These are phyloP conservation scores for Notechis scutatus DNA, from an alignment of 2,113 vertebrate species.

Conservation along the genomic window DNA sequence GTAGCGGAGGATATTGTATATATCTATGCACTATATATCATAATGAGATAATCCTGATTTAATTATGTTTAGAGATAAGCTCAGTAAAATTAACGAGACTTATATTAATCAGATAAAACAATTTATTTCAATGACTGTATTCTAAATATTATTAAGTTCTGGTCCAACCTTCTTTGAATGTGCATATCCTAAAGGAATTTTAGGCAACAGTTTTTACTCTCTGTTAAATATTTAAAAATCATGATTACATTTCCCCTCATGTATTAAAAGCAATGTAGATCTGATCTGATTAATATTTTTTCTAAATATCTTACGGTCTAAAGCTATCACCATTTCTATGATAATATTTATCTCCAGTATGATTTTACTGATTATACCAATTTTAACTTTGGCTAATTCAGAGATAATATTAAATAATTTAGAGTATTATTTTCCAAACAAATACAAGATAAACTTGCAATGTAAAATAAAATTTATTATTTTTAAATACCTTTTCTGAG, in stretches of 20 bases:
- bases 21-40: background rate
- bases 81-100: background rate
- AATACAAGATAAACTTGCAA: background rate
- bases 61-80: background rate
- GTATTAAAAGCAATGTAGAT: background rate
- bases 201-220: background rate
- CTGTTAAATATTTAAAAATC: background rate
- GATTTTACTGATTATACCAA: background rate
- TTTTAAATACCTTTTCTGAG: background rate
- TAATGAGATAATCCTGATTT: background rate
- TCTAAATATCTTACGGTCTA: background rate
- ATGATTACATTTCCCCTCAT: background rate
- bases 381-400: background rate
- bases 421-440: background rate
- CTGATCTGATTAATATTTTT: background rate
- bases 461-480: background rate
- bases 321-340: background rate
- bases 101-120: background rate
- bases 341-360: background rate
- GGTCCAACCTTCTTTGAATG: background rate
- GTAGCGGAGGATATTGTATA: background rate
- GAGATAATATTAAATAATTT: background rate
- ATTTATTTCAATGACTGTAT: background rate
- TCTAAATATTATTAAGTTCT: background rate
- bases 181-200: background rate